These are phyloP conservation scores for Prionailurus viverrinus DNA, from an alignment of 2,113 vertebrate species.

Conservation along the genomic window DNA sequence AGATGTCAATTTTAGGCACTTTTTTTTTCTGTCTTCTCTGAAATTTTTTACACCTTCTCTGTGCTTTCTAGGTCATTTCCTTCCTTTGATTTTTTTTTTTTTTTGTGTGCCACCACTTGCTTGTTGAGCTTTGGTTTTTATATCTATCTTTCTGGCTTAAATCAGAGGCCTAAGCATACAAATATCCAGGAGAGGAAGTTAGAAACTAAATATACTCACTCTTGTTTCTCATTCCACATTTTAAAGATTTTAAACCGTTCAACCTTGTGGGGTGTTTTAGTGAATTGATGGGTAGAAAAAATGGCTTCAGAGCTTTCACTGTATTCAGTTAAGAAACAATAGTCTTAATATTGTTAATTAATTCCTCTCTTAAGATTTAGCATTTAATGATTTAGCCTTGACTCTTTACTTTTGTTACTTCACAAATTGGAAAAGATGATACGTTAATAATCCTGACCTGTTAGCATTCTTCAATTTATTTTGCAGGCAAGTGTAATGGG, in stretches of 20 bases:
- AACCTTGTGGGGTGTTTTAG: background rate
- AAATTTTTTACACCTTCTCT: background rate
- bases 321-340: background rate
- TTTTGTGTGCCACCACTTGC: background rate
- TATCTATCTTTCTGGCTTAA: background rate
- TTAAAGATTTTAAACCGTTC: background rate
- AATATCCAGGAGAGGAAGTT: background rate
- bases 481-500: slow-evolving; percentile 37
- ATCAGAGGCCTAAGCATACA: background rate
- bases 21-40: background rate
- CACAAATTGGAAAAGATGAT: slow-evolving; percentile 32
- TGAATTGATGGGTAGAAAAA: background rate
- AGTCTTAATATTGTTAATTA: slow-evolving; percentile 45
- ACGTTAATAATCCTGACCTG: slow-evolving; percentile 59
- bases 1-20: background rate
- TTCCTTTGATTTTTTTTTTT: background rate
- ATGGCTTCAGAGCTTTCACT: background rate
- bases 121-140: background rate
- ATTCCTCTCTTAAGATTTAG: slow-evolving; percentile 34
- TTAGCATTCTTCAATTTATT: slow-evolving; percentile 47
- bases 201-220: background rate
- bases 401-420: slow-evolving; percentile 60
- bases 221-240: background rate
- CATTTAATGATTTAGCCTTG: slow-evolving; percentile 52
- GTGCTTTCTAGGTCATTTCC: background rate